A percentile compares a stretch with the other conserved stretches of the same genome.
Conservation (phyloP, 2,888 invertebrate species). For the Cartodere bifasciata region DNA sequence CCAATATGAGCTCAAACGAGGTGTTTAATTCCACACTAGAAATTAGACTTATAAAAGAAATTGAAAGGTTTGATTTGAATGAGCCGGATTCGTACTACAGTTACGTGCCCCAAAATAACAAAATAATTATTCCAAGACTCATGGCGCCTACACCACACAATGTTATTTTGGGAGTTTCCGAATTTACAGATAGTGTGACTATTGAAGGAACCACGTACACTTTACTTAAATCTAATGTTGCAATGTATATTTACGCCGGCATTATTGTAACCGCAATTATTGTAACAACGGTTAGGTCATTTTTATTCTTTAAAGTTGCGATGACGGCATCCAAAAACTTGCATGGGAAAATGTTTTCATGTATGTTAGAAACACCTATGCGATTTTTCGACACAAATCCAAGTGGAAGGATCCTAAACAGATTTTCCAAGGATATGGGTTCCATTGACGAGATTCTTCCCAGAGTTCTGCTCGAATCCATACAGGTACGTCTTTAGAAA, state of each 20-base stretch:
- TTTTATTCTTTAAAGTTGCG: conserved; percentile 58
- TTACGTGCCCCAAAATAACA: not conserved
- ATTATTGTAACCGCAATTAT: conserved; percentile 44
- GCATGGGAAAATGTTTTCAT: conserved; percentile 66
- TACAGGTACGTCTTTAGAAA: conserved; percentile 37
- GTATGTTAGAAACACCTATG: conserved; percentile 59
- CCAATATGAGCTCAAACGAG: too few species aligned
- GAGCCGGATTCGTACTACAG: conserved; percentile 3
- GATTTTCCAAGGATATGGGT: conserved; percentile 65
- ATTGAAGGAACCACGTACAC: conserved; percentile 10
- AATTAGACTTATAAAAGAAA: not conserved
- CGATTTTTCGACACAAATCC: conserved; percentile 77
- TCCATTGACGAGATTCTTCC: conserved; percentile 47
- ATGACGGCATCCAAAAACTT: conserved; percentile 62
- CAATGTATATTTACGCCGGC: conserved; percentile 38
- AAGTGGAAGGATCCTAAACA: conserved; percentile 59
- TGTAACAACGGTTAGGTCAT: conserved; percentile 47
- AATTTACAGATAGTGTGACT: conserved; percentile 9
- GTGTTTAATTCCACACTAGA: not conserved
- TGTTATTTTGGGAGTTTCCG: not conserved
- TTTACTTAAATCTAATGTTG: conserved; percentile 18
- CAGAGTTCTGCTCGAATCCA: conserved; percentile 39
- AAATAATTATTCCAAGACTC: too few species aligned
- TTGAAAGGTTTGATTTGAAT: not conserved
- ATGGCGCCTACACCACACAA: not conserved